phyloP scores from a whole-genome alignment of 1,140 invertebrate genomes.

The Caenorhabditis tropicalis region DNA sequence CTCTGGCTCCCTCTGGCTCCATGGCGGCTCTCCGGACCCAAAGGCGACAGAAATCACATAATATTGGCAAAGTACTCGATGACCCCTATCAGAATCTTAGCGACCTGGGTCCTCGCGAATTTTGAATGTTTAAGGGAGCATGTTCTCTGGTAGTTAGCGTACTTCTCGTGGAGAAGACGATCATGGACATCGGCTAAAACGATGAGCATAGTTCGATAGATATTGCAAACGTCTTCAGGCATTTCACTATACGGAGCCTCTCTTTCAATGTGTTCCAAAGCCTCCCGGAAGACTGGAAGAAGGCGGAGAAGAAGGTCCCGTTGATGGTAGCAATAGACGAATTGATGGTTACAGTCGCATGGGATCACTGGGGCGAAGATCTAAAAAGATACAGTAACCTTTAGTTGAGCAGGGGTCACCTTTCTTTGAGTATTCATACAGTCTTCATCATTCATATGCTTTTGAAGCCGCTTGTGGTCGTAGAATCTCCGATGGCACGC shows the following conservation, averaged over 20 bases:
- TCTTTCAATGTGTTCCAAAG: background rate
- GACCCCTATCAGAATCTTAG: background rate
- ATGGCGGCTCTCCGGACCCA: too few relatives aligned
- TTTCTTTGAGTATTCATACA: too few relatives aligned
- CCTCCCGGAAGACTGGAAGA: background rate
- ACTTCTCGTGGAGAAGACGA: background rate
- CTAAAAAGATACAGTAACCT: background rate
- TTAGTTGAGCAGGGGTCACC: too few relatives aligned
- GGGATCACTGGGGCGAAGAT: background rate
- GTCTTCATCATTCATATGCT: too few relatives aligned
- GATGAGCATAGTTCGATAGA: background rate
- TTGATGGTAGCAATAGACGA: background rate
- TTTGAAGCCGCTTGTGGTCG: background rate
- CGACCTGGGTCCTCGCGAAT: background rate
- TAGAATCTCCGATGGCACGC: background rate
- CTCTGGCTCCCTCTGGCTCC: too few relatives aligned
- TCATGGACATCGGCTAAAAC: background rate
- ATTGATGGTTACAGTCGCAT: background rate
- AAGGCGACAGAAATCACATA: background rate
- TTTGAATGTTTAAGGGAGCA: background rate
- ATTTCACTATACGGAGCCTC: background rate
- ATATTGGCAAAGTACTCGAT: background rate
- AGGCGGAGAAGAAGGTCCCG: background rate
- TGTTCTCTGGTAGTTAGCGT: background rate
- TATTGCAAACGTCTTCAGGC: background rate